Percentiles rank a stretch among this genome's conserved stretches.
These are phyloP conservation scores for Silvanus unidentatus DNA, from an alignment of 2,888 invertebrate genomes.

Conservation along the genomic window DNA sequence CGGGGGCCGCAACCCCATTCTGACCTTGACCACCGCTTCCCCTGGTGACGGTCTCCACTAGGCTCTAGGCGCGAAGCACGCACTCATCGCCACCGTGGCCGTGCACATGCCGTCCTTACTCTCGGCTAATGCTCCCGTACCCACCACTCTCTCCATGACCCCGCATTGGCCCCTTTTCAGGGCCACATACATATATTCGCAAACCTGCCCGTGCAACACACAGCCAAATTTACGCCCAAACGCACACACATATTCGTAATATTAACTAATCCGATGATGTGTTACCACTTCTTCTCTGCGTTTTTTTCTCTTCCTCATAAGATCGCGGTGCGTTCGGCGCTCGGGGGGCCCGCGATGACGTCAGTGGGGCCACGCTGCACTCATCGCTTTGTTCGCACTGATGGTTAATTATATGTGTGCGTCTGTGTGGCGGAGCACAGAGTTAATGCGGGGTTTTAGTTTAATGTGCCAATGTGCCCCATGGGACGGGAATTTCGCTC, in stretches of 20 bases:
- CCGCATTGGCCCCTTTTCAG: conserved; percentile 30
- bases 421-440: too few relatives aligned
- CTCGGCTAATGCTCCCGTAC: conserved; percentile 58
- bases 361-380: too few relatives aligned
- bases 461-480: too few relatives aligned
- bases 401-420: too few relatives aligned
- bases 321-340: not conserved
- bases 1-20: too few relatives aligned
- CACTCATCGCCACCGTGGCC: conserved; percentile 42
- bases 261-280: too few relatives aligned
- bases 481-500: too few relatives aligned
- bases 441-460: too few relatives aligned
- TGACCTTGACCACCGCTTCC: too few relatives aligned
- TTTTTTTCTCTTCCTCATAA: too few relatives aligned
- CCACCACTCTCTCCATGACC: conserved; percentile 44
- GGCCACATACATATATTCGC: conserved; percentile 33
- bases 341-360: conserved; percentile 2
- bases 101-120: conserved; percentile 51
- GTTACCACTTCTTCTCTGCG: too few relatives aligned
- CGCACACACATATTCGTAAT: conserved; percentile 13
- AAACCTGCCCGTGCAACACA: conserved; percentile 29
- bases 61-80: conserved; percentile 23
- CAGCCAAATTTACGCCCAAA: conserved; percentile 8
- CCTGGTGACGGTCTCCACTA: conserved; percentile 4
- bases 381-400: too few relatives aligned